These are phyloP conservation scores for Sylvilagus floridanus DNA, from an alignment of 2,797 vertebrate genomes.

Conservation along the genomic window DNA sequence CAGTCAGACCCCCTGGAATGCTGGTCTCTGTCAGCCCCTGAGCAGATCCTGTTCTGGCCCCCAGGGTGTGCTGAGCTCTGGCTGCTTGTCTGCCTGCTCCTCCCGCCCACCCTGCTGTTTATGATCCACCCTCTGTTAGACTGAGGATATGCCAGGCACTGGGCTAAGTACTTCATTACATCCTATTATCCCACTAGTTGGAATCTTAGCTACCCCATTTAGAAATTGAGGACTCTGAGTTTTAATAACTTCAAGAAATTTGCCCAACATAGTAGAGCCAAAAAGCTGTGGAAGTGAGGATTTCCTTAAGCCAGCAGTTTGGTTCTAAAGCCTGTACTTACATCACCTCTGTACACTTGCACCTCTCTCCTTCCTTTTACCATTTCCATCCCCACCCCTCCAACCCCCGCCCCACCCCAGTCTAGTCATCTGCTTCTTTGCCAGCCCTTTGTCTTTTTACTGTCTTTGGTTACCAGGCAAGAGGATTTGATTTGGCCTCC, in stretches of 20 bases:
- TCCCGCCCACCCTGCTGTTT: not conserved
- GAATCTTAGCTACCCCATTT: not conserved
- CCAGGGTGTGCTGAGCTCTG: not conserved
- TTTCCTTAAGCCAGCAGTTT: not conserved
- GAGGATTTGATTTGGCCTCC: not conserved
- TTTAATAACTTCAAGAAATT: not conserved
- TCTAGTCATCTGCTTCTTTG: not conserved
- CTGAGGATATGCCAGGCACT: not conserved
- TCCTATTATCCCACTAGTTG: not conserved
- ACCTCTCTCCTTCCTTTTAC: too few species aligned
- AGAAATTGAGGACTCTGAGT: conserved; percentile 15
- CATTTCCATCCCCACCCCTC: not conserved
- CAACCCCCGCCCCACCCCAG: too few species aligned
- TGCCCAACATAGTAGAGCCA: not conserved
- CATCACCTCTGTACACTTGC: not conserved
- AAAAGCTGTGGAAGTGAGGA: not conserved
- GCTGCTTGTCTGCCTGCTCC: not conserved
- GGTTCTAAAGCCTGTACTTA: not conserved
- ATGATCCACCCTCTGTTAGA: not conserved
- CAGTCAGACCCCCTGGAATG: not conserved
- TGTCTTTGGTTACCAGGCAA: not conserved
- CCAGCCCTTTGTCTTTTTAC: not conserved
- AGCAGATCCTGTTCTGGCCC: not conserved
- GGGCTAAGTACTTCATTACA: not conserved
- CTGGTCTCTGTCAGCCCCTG: not conserved